A percentile compares a stretch with the other conserved stretches of the same genome.
Evolutionary conservation across 2,888 invertebrate genomes (phyloP).

Genomic region (Neoitamus cyanurus): DNA sequence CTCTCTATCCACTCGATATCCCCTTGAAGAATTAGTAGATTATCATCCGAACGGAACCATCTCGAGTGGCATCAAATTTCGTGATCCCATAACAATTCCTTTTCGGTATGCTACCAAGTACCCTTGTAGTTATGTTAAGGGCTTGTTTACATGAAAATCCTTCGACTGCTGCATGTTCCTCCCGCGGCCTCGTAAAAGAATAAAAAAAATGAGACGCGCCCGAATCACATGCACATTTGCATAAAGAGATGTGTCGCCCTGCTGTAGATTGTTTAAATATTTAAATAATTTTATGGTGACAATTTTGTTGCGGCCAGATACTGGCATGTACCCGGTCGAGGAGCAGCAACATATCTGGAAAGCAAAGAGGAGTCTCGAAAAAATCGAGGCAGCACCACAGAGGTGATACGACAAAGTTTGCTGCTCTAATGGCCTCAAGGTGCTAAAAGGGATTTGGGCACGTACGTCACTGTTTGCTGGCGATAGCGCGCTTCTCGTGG

Average conservation of each 20-base stretch:
- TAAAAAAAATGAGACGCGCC: background rate
- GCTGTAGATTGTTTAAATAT: constrained; percentile 40
- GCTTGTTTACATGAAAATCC: constrained; percentile 36
- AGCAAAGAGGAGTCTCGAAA: constrained; percentile 2
- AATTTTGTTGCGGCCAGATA: constrained; percentile 9
- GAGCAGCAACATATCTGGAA: constrained; percentile 11
- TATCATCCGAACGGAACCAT: constrained; percentile 20
- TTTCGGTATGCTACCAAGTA: background rate
- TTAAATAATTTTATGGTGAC: constrained; percentile 42
- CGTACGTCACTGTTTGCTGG: constrained; percentile 44
- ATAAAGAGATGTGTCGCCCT: constrained; percentile 24
- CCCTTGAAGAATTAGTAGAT: constrained; percentile 19
- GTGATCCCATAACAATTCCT: constrained; percentile 4
- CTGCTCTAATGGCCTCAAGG: constrained; percentile 40
- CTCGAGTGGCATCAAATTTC: constrained; percentile 29
- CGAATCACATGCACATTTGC: constrained; percentile 24
- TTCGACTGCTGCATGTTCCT: constrained; percentile 16
- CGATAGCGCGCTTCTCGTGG: constrained; percentile 33
- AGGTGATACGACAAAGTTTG: constrained; percentile 41
- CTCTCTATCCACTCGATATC: constrained; percentile 21
- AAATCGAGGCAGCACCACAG: background rate
- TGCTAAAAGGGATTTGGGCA: constrained; percentile 49
- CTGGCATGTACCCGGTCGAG: background rate
- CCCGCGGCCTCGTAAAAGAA: background rate
- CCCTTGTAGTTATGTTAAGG: constrained; percentile 11